phyloP scores from a whole-genome alignment of 1,140 invertebrate genomes.

The Ylistrum balloti region DNA sequence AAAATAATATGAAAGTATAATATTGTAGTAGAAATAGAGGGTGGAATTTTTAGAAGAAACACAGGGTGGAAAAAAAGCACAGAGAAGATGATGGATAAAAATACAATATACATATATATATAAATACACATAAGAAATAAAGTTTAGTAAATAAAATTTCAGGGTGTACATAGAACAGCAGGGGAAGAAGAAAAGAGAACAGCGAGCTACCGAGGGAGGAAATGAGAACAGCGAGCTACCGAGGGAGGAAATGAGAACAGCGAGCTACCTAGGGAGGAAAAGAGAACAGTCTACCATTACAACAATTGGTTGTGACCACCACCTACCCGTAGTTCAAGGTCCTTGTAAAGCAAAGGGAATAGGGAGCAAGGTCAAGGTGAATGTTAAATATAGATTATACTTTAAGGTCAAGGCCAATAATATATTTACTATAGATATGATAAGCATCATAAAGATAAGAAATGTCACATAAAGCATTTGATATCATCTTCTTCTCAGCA shows the following conservation, averaged over 20 bases:
- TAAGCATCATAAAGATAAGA: background rate
- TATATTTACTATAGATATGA: background rate
- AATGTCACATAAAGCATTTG: background rate
- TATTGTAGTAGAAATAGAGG: too few relatives aligned
- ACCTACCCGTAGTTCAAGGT: conserved; percentile 57
- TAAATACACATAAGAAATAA: background rate
- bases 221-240: background rate
- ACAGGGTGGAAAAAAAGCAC: conserved; percentile 6
- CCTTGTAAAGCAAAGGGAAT: conserved; percentile 50
- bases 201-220: background rate
- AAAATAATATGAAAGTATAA: background rate
- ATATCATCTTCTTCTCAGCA: background rate
- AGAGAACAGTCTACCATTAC: conserved; percentile 40
- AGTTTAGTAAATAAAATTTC: background rate
- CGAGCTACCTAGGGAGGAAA: background rate
- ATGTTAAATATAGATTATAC: conserved; percentile 41
- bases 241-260: background rate
- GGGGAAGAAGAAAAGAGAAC: background rate
- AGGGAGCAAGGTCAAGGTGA: conserved; percentile 19
- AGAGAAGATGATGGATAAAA: background rate
- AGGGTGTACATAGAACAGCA: background rate
- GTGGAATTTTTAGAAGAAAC: background rate
- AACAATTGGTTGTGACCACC: conserved; percentile 21
- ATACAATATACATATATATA: background rate
- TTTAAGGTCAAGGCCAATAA: background rate